Evolutionary conservation across 2,888 invertebrate species (phyloP).

Genomic region (Macrosoma leucophasiata): DNA sequence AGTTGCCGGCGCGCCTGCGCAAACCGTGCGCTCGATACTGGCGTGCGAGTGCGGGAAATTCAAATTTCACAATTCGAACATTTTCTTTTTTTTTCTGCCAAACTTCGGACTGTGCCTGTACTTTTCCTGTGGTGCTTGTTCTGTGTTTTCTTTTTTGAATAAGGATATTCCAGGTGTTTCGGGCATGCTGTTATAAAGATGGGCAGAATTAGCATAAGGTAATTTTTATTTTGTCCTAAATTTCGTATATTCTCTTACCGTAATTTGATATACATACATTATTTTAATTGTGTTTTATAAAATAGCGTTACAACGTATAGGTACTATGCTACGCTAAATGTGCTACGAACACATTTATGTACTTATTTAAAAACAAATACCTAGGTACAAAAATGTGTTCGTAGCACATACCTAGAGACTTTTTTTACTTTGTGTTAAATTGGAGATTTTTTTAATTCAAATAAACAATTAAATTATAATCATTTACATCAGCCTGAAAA

Average conservation of each 20-base stretch:
- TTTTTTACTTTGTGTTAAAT: too few relatives aligned
- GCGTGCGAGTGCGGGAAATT: constrained; percentile 50
- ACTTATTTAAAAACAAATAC: too few relatives aligned
- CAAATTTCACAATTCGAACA: constrained; percentile 45
- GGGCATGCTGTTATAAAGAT: constrained; percentile 60
- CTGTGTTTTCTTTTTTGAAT: constrained; percentile 35
- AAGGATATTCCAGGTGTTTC: constrained; percentile 32
- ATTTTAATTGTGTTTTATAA: too few relatives aligned
- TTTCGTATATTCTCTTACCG: neutral
- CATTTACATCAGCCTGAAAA: too few relatives aligned
- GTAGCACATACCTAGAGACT: too few relatives aligned
- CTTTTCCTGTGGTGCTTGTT: constrained; percentile 42
- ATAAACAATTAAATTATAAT: too few relatives aligned
- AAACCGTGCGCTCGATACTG: constrained; percentile 32
- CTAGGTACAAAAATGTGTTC: too few relatives aligned
- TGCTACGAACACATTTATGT: too few relatives aligned
- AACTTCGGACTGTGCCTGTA: constrained; percentile 32
- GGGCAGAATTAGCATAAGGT: constrained; percentile 61
- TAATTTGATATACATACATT: too few relatives aligned
- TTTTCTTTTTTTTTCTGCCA: constrained; percentile 25
- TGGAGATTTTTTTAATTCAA: too few relatives aligned
- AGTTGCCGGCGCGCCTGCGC: constrained; percentile 50
- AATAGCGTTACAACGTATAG: too few relatives aligned
- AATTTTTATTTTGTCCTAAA: constrained; percentile 5
- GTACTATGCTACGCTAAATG: too few relatives aligned